Base-by-base conservation (phyloP, 1,140 invertebrate species). In the Paraescarpia echinospica region DNA sequence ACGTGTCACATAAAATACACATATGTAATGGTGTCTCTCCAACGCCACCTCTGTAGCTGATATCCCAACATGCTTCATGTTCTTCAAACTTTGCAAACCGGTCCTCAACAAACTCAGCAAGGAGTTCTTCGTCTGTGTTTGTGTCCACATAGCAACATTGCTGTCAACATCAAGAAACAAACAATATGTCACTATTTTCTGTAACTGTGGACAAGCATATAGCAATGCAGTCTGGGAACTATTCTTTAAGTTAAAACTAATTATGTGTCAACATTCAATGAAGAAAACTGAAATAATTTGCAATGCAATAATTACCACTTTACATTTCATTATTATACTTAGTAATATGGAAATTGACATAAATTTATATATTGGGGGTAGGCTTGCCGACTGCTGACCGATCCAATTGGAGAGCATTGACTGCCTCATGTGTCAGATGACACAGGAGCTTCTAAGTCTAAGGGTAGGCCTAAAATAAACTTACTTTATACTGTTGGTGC, bases 21-120 rank as follows among this genome's bases (percentile, higher is more conserved):
- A 99, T 97, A 95, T 99, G 99, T 6, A 99, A 97, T 6, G 99
- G 96, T 5, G 98, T 99, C 96, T 99, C 99, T 0, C 99, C 99
- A 0, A 99, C 96, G 0, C 98, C 98, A 0, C 99, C 99, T 59
- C 99, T 97, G 95, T 99, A 98, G 94, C 99, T 98, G 97, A 99
- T 98, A 95, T 99, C 98, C 99, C 99, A 99, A 95, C 98, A 99
- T 0, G 98, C 98, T 93, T 98, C 92, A 90, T 94, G 93, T 33
- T 93, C 93, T 34, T 27, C 59, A 89, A 93, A 92, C 33, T 91
- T 51, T 89, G 41, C 91, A 48, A 93, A 93, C 18, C 91, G 33
- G 89, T 95, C 94, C n/a, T 95, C 94, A 91, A 94, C 93, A 92
- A 93, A 95, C 88, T 95, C 94, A 51, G 18, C 35, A 1, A 95